phyloP scores from a whole-genome alignment of 2,797 vertebrate species.

The Muscicapa striata region DNA sequence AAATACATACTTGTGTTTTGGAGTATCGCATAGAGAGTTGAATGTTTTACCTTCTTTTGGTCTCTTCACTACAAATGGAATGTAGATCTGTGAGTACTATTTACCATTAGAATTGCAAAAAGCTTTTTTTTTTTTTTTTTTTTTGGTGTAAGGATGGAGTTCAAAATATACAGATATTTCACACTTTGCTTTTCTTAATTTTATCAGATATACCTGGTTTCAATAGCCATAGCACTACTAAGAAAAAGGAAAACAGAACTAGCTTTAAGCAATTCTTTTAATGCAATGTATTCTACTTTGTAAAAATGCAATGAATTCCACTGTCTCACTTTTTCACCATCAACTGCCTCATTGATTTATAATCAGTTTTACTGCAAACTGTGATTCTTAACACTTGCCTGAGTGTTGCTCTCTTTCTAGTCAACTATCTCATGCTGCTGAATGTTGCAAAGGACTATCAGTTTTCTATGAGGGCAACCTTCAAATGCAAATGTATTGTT shows the following conservation, averaged over 20 bases:
- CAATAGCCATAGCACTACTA: background rate
- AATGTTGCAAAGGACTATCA: background rate
- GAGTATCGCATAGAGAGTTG: background rate
- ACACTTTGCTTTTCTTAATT: background rate
- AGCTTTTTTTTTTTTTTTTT: rapidly evolving
- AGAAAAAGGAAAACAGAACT: background rate
- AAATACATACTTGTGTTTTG: background rate
- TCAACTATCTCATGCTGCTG: background rate
- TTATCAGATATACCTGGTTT: background rate
- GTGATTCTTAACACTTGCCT: background rate
- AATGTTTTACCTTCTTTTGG: background rate
- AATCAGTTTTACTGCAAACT: background rate
- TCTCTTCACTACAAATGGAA: background rate
- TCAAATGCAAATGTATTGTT: background rate
- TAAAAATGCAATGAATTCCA: background rate
- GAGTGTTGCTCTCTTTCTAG: background rate
- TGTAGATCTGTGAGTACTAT: background rate
- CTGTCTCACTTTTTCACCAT: background rate
- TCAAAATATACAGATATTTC: background rate
- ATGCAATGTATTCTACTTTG: background rate
- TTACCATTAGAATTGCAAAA: background rate
- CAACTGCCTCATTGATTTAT: background rate
- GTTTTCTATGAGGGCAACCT: background rate
- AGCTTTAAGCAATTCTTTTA: background rate
- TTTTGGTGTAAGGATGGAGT: background rate